Base-by-base conservation (phyloP, 2,888 invertebrate species). In the Cantharis flavilabris region DNA sequence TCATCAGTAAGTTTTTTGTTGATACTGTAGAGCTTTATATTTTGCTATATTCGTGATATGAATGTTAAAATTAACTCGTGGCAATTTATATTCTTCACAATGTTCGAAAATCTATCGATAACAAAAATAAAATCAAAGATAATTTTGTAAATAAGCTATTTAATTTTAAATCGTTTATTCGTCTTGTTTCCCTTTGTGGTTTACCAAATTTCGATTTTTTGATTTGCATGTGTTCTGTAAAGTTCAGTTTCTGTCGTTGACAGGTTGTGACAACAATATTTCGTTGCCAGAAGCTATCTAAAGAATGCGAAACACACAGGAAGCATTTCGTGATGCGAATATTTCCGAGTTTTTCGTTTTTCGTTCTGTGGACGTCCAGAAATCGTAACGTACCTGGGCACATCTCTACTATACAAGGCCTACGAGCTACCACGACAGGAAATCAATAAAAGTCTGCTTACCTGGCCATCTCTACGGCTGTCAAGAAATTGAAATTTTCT, bases 361-460 rank as follows among this genome's bases (percentile, higher is more conserved):
- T 73, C 76, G 69, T 76, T 71, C 73, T 73, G 64, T 72, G 65
- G 69, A 64, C 77, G 75, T 78, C 75, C 75, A 78, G 73, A 76
- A 78, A 72, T 78, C 78, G 78, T 69, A 75, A 71, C 69, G 70
- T 78, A 78, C 78, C 78, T 78, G 78, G 78, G 78, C 78, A 78
- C 72, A 76, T 76, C 78, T 76, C 78, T 72, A 75, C 70, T 75
- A 14, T 67, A 75, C 76, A 78, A 70, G 73, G 75, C 76, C 75
- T 76, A 78, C 72, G 64, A 75, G 69, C 75, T 75, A 67, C 69
- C 79, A 69, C 73, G 79, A 79, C 77, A 76, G 77, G 77, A 79
- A 79, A 76, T 77, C 77, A 79, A 79, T 77, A 77, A 73, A 76
- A 78, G 75, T 70, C 77, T 77, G 76, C 77, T 77, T 79, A 79